phyloP scores from a whole-genome alignment of 2,113 vertebrate species.

The Marmota flaviventris region DNA sequence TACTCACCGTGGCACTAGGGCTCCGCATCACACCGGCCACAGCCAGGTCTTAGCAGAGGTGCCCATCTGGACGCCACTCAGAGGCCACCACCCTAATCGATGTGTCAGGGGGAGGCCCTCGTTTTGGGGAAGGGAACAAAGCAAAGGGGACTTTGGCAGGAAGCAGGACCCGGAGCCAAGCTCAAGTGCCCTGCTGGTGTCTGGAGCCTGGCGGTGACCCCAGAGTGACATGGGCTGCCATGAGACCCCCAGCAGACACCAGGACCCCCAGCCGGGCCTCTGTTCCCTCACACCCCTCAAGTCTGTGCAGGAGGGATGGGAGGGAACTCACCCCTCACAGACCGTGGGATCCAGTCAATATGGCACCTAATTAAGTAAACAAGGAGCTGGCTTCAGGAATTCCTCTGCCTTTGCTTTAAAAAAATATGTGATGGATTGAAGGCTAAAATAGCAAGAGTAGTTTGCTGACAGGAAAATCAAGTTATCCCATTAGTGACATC shows the following conservation, averaged over 20 bases:
- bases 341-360: rapidly evolving
- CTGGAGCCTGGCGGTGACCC: too few relatives aligned
- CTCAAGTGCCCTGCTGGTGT: not conserved
- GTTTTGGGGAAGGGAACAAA: not conserved
- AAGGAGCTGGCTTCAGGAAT: not conserved
- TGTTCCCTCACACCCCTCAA: not conserved
- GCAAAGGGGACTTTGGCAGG: too few relatives aligned
- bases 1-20: rapidly evolving
- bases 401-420: not conserved
- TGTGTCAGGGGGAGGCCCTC: not conserved
- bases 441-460: not conserved
- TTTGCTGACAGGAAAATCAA: not conserved
- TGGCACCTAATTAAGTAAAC: not conserved
- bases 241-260: not conserved
- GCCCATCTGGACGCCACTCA: not conserved
- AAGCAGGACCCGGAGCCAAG: not conserved
- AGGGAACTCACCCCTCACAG: not conserved
- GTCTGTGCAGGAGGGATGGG: not conserved
- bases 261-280: not conserved
- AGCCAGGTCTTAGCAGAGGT: rapidly evolving
- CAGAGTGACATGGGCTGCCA: too few relatives aligned
- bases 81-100: not conserved
- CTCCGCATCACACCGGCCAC: not conserved
- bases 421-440: not conserved
- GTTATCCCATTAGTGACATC: not conserved